A percentile compares a stretch with the other conserved stretches of the same genome.
These are phyloP conservation scores for Scarus forsteni DNA, from an alignment of 2,797 vertebrate genomes.

Conservation along the genomic window DNA sequence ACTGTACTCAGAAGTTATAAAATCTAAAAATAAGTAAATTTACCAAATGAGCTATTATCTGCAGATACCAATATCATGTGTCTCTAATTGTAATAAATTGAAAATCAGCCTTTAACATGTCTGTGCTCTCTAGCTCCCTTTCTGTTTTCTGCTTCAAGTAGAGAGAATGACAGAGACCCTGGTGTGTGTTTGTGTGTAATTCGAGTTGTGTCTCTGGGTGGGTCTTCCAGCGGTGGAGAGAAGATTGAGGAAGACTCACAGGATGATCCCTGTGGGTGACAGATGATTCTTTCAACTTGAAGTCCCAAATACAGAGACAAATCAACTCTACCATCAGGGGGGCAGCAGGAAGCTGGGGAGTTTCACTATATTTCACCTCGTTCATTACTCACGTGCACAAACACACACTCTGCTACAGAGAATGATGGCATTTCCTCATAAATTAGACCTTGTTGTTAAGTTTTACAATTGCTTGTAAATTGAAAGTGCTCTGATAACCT, in stretches of 20 bases:
- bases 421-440: slow-evolving; percentile 56
- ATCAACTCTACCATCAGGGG: slow-evolving; percentile 65
- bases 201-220: slow-evolving; percentile 29
- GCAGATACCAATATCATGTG: too few species aligned
- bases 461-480: slow-evolving; percentile 70
- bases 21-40: too few species aligned
- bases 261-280: slow-evolving; percentile 68
- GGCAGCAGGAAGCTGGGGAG: slow-evolving; percentile 43
- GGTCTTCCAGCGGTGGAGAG: slow-evolving; percentile 54
- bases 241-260: slow-evolving; percentile 68
- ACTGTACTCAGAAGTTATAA: too few species aligned
- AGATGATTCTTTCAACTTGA: slow-evolving; percentile 66
- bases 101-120: background rate
- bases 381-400: slow-evolving; percentile 67
- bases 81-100: too few species aligned
- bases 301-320: slow-evolving; percentile 71
- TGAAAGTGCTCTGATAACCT: slow-evolving; percentile 50
- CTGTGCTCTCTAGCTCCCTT: slow-evolving; percentile 6
- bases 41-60: too few species aligned
- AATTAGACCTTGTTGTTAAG: slow-evolving; percentile 67
- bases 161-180: slow-evolving; percentile 32
- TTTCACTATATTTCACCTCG: slow-evolving; percentile 64
- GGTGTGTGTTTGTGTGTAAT: slow-evolving; percentile 37
- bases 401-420: slow-evolving; percentile 20
- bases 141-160: slow-evolving; percentile 23